A percentile compares a stretch with the other conserved stretches of the same genome.
These are phyloP conservation scores for Falcunculus frontatus DNA, from an alignment of 2,113 vertebrate genomes.

Conservation along the genomic window DNA sequence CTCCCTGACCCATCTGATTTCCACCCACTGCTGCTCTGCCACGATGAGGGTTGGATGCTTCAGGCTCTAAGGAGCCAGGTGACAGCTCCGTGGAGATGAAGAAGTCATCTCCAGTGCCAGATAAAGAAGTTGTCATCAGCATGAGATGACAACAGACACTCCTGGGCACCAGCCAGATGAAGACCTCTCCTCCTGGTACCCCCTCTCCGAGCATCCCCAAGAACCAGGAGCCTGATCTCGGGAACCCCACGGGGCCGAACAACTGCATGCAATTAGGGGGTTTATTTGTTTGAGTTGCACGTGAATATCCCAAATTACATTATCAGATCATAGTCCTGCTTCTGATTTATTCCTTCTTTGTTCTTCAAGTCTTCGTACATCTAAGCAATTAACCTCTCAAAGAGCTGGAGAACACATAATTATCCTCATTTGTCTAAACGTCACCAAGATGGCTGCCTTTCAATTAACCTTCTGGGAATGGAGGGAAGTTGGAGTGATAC, in stretches of 20 bases:
- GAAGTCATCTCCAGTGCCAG: neutral
- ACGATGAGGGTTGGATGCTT: neutral
- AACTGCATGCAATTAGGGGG: slow-evolving; percentile 56
- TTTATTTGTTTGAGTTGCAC: slow-evolving; percentile 78
- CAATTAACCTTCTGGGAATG: slow-evolving; percentile 82
- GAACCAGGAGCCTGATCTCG: neutral
- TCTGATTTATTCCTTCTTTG: slow-evolving; percentile 81
- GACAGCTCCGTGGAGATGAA: neutral
- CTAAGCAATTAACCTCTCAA: slow-evolving; percentile 83
- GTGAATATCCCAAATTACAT: slow-evolving; percentile 74
- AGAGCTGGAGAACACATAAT: slow-evolving; percentile 81
- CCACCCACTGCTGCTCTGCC: neutral
- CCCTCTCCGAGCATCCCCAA: neutral
- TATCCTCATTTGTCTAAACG: slow-evolving; percentile 83
- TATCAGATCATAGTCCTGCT: slow-evolving; percentile 72
- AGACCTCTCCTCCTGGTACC: neutral
- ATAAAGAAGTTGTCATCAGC: neutral
- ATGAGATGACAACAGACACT: neutral
- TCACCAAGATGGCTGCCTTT: slow-evolving; percentile 81
- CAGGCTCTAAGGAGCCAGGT: neutral
- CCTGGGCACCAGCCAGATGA: neutral
- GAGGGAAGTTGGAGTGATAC: slow-evolving; percentile 78
- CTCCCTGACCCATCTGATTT: neutral
- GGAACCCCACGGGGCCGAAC: neutral
- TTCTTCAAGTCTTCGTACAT: slow-evolving; percentile 77